Base-by-base conservation (phyloP, 2,888 invertebrate species). In the Chouioia cunea region DNA sequence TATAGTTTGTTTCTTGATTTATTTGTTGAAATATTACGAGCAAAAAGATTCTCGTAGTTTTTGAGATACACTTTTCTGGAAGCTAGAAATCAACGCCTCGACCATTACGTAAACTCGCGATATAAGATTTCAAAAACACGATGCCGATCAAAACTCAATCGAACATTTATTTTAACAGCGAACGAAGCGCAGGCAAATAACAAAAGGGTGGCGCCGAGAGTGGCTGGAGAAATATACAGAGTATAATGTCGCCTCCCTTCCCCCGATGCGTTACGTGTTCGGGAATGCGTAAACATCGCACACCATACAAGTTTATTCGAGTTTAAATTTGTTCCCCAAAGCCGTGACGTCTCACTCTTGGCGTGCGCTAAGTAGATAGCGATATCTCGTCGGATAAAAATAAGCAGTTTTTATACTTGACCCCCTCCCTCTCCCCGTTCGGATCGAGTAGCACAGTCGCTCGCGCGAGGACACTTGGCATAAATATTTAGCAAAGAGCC, bases 151-250 rank as follows among this genome's bases (percentile, higher is more conserved):
- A 53, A 52, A 52, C 52, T 53, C 50, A 12, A 16, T n/a, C 53
- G 22, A 27, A 44, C 14, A 56, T 56, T 69, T 69, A 69, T 69
- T 69, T 69, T 52, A 27, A 15, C 63, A n/a, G n/a, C 23, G 22
- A 27, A 43, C 50, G n/a, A n/a, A n/a, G 18, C 16, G 15, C 44
- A 12, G 36, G 36, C 50, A 47, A 48, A 16, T 6, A 46, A 16
- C 15, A 14, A 43, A 48, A 59, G 44, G 20, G 54, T 53, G 20
- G 14, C 15, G 10, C 6, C 56, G 53, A 84, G 83, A 83, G 81
- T 65, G 53, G 47, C 43, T 73, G 74, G 76, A 18, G 76, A 77
- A 77, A 77, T 76, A 77, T 76, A 76, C 75, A 76, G 76, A 75
- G 59, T 70, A 10, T 23, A 65, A 56, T 50, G 36, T 16, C 69